Percentiles rank a stretch among this genome's conserved stretches.
Conservation (phyloP, 1,140 invertebrate species). For the Archivesica marissinica region DNA sequence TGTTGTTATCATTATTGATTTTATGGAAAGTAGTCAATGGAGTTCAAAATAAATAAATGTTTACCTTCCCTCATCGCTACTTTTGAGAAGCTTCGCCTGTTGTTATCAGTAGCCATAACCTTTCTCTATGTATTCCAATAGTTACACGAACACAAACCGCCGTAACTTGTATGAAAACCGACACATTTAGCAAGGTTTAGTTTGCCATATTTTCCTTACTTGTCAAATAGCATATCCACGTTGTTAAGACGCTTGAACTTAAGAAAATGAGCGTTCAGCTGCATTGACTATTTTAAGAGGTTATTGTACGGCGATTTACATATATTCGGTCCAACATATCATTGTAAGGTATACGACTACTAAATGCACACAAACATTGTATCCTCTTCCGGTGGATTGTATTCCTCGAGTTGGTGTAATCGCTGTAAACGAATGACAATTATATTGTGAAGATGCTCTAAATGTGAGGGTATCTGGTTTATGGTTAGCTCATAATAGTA, state of each 20-base stretch:
- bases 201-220: constrained; percentile 4
- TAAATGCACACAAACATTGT: too few species aligned
- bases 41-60: neutral
- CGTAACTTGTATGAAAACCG: neutral
- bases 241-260: neutral
- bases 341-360: too few species aligned
- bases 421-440: too few species aligned
- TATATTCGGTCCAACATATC: too few species aligned
- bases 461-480: too few species aligned
- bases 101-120: constrained; percentile 7
- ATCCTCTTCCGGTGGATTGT: too few species aligned
- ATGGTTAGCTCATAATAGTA: too few species aligned
- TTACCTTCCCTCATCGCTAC: constrained; percentile 18
- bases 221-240: neutral
- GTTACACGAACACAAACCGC: neutral
- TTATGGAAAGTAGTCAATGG: neutral
- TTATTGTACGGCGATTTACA: too few species aligned
- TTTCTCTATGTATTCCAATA: neutral
- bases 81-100: neutral
- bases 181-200: neutral
- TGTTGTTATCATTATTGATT: constrained; percentile 29
- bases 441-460: too few species aligned
- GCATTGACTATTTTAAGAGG: too few species aligned
- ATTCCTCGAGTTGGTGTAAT: too few species aligned
- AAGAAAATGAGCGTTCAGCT: neutral